These are phyloP conservation scores for Clamator glandarius DNA, from an alignment of 2,797 vertebrate species.

Conservation along the genomic window DNA sequence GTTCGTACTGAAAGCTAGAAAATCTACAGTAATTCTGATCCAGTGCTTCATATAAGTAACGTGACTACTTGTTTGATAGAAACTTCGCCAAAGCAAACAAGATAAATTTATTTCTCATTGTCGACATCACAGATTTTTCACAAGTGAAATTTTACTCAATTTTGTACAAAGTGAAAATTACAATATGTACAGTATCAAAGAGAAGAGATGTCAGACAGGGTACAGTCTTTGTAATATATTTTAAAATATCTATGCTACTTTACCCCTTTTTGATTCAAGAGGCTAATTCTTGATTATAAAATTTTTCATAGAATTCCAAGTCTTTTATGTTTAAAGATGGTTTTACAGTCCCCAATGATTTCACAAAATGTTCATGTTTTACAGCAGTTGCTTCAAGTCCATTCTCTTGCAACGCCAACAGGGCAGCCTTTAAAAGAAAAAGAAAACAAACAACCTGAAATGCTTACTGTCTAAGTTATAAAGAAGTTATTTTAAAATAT, in stretches of 20 bases:
- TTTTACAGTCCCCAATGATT: conserved; percentile 78
- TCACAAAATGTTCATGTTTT: conserved; percentile 83
- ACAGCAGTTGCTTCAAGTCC: conserved; percentile 84
- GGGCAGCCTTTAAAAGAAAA: conserved; percentile 84
- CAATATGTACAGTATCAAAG: neutral
- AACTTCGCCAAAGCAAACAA: neutral
- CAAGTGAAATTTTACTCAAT: neutral
- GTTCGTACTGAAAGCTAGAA: neutral
- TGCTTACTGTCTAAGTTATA: neutral
- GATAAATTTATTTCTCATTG: neutral
- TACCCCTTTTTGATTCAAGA: conserved; percentile 15
- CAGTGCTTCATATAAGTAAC: neutral
- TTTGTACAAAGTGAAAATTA: neutral
- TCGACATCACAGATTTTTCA: neutral
- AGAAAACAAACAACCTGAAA: neutral
- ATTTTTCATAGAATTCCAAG: conserved; percentile 81
- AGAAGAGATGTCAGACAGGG: neutral
- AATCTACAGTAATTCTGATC: neutral
- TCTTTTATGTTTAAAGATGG: conserved; percentile 85
- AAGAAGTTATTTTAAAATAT: neutral
- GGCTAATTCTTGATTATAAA: conserved; percentile 51
- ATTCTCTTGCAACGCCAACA: conserved; percentile 87
- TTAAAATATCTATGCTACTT: neutral
- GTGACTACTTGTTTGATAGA: neutral
- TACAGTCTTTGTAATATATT: neutral